Percentiles rank a stretch among this genome's conserved stretches.
phyloP scores from a whole-genome alignment of 2,888 invertebrate species.

The Rosalia funebris region DNA sequence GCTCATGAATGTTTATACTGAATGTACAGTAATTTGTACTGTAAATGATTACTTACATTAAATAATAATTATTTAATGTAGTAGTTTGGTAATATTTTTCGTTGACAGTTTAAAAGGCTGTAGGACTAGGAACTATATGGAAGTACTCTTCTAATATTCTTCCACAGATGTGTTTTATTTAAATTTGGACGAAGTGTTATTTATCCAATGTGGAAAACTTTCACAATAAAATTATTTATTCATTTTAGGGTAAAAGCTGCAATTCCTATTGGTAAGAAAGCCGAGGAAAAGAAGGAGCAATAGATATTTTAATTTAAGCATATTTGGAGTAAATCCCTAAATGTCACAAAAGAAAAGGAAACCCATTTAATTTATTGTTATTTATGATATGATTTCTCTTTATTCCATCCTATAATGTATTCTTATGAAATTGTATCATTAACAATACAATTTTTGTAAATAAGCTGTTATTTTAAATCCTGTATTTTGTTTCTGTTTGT shows the following conservation, averaged over 20 bases:
- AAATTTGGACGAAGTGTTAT: too few relatives aligned
- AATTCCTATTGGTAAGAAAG: constrained; percentile 88
- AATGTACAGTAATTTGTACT: too few relatives aligned
- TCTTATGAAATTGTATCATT: constrained; percentile 41
- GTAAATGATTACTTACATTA: too few relatives aligned
- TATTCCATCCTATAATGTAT: constrained; percentile 48
- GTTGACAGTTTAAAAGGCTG: too few relatives aligned
- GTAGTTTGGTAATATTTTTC: too few relatives aligned
- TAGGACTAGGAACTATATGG: too few relatives aligned
- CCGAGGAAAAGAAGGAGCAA: constrained; percentile 87
- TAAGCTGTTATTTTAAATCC: constrained; percentile 45
- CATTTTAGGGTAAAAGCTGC: constrained; percentile 83
- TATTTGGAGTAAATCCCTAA: constrained; percentile 17
- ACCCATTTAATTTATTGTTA: constrained; percentile 40
- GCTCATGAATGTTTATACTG: too few relatives aligned
- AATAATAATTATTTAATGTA: too few relatives aligned
- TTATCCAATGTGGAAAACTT: too few relatives aligned
- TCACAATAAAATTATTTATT: constrained; percentile 33
- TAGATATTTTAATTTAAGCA: constrained; percentile 63
- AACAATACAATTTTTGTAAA: constrained; percentile 39
- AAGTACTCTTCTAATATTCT: too few relatives aligned
- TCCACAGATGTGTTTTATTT: too few relatives aligned
- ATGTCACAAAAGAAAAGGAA: constrained; percentile 29
- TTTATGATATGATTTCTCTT: constrained; percentile 38
- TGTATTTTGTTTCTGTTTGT: constrained; percentile 39